A percentile compares a stretch with the other conserved stretches of the same genome.
These are phyloP conservation scores for Huso huso DNA, from an alignment of 2,797 vertebrate genomes.

Conservation along the genomic window DNA sequence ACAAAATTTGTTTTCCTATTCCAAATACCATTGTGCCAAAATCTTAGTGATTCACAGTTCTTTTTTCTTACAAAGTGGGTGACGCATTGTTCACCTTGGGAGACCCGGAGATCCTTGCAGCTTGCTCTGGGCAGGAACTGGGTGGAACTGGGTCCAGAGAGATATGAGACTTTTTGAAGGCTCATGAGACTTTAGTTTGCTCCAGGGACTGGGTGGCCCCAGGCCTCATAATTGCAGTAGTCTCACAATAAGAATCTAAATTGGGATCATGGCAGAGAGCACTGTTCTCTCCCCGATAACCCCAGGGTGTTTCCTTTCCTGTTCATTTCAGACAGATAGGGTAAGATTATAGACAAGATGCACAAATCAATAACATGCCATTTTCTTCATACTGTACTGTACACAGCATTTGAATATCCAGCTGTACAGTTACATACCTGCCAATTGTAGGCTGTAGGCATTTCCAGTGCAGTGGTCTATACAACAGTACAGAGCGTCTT, in stretches of 20 bases:
- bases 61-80: slow-evolving; percentile 28
- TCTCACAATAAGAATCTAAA: background rate
- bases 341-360: too few relatives aligned
- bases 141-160: slow-evolving; percentile 26
- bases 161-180: slow-evolving; percentile 14
- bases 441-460: too few relatives aligned
- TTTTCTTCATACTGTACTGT: too few relatives aligned
- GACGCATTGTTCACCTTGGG: slow-evolving; percentile 23
- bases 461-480: too few relatives aligned
- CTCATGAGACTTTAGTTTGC: background rate
- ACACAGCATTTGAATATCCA: too few relatives aligned
- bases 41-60: slow-evolving; percentile 34
- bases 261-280: background rate
- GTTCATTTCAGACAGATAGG: too few relatives aligned
- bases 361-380: too few relatives aligned
- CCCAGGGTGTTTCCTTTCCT: too few relatives aligned
- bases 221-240: background rate
- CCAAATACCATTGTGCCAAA: slow-evolving; percentile 31
- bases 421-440: too few relatives aligned
- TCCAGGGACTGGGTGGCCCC: slow-evolving; percentile 5
- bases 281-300: too few relatives aligned
- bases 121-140: slow-evolving; percentile 19
- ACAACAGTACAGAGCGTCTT: too few relatives aligned
- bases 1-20: slow-evolving; percentile 32
- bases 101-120: background rate